phyloP scores from a whole-genome alignment of 1,140 invertebrate genomes.

The Galleria mellonella region DNA sequence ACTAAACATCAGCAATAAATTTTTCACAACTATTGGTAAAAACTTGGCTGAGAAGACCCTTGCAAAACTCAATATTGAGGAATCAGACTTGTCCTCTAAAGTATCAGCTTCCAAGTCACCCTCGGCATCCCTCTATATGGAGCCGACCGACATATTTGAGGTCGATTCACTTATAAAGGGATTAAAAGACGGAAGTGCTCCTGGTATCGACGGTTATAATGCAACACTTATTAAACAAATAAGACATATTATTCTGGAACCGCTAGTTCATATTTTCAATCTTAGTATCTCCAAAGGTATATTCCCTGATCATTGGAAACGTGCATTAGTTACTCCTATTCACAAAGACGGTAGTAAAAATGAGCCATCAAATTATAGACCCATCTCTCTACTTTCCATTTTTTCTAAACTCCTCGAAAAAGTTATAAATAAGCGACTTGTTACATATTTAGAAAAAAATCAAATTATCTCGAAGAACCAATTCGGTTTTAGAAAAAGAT shows the following conservation, averaged over 20 bases:
- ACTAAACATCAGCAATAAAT: no score
- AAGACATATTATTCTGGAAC: background rate
- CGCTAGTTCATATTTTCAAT: conserved; percentile 2
- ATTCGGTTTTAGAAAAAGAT: conserved; percentile 1
- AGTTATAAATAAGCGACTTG: conserved; percentile 2
- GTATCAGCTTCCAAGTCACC: no score
- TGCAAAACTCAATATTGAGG: no score
- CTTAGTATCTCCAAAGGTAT: background rate
- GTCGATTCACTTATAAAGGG: background rate
- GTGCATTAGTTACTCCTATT: background rate
- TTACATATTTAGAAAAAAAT: background rate
- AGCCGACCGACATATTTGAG: background rate
- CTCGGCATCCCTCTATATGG: no score
- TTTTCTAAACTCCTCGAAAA: conserved; percentile 6
- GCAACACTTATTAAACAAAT: background rate
- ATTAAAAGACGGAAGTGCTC: background rate
- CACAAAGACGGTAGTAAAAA: conserved; percentile 3
- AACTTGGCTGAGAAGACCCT: no score
- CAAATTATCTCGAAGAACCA: background rate
- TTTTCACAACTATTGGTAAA: no score
- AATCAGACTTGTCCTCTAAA: no score
- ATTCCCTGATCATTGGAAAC: conserved; percentile 3
- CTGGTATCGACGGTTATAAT: background rate
- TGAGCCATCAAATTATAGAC: no score
- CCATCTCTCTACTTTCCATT: background rate